These are phyloP conservation scores for Phasianus colchicus DNA, from an alignment of 2,113 vertebrate genomes.

Conservation along the genomic window DNA sequence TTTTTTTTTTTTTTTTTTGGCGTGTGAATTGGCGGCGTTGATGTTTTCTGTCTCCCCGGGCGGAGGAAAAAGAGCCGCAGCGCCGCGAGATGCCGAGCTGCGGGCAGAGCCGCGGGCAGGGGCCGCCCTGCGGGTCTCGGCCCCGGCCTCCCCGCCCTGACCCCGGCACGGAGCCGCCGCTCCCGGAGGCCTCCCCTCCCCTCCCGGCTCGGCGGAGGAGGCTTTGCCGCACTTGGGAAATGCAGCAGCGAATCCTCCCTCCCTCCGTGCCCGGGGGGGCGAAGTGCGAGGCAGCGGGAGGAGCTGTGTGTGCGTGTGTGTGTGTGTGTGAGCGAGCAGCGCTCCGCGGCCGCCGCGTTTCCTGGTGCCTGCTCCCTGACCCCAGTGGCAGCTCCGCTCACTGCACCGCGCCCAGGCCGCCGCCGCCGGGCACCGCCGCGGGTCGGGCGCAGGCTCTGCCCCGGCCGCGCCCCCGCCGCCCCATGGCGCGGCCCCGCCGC, in stretches of 20 bases:
- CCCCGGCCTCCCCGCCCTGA: neutral
- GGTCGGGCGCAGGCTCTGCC: conserved; percentile 90
- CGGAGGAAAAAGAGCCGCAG: neutral
- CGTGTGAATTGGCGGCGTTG: neutral
- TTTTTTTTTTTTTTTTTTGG: no score
- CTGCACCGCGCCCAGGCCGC: conserved; percentile 79
- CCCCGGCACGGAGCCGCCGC: neutral
- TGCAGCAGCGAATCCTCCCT: conserved; percentile 23
- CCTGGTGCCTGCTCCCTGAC: conserved; percentile 94
- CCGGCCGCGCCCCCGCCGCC: conserved; percentile 76
- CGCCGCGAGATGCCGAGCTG: neutral
- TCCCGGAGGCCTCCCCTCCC: neutral
- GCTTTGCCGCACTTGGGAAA: conserved; percentile 26
- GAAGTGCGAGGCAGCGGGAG: conserved; percentile 67
- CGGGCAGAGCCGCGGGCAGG: neutral
- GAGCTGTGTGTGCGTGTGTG: conserved; percentile 46
- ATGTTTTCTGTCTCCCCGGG: neutral
- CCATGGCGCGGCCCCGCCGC: conserved; percentile 85
- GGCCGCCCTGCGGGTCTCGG: neutral
- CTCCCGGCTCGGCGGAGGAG: neutral
- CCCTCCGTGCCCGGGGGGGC: conserved; percentile 40
- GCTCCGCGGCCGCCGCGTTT: conserved; percentile 77
- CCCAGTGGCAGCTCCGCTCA: conserved; percentile 91
- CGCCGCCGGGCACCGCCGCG: conserved; percentile 79
- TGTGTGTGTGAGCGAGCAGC: conserved; percentile 43